phyloP scores from a whole-genome alignment of 2,113 vertebrate genomes.

The Hippopotamus amphibius region DNA sequence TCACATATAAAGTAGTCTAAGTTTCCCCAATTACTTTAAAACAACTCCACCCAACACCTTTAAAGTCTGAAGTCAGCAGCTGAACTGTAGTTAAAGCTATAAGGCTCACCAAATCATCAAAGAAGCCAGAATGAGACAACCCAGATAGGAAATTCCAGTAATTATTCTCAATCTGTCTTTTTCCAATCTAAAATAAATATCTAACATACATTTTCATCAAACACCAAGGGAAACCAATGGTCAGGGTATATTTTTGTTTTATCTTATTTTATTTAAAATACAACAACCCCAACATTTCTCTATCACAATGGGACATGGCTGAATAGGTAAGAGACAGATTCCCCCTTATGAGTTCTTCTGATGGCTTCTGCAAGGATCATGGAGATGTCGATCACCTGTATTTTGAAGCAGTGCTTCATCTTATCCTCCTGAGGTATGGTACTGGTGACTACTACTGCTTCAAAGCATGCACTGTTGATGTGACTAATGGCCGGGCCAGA shows the following conservation, averaged over 20 bases:
- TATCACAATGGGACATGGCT: slow-evolving; percentile 95
- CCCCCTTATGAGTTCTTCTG: slow-evolving; percentile 96
- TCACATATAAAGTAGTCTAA: slow-evolving; percentile 55
- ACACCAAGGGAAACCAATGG: slow-evolving; percentile 79
- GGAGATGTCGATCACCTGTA: slow-evolving; percentile 97
- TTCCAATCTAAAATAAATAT: slow-evolving; percentile 34
- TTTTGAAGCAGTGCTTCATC: slow-evolving; percentile 97
- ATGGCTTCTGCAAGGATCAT: slow-evolving; percentile 98
- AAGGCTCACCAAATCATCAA: slow-evolving; percentile 52
- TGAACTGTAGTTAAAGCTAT: slow-evolving; percentile 54
- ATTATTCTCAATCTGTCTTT: not conserved
- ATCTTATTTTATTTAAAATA: slow-evolving; percentile 27
- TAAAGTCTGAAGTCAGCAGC: slow-evolving; percentile 63
- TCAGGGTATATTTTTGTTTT: not conserved
- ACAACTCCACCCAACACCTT: not conserved
- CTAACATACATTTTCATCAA: slow-evolving; percentile 79
- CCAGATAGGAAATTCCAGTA: slow-evolving; percentile 33
- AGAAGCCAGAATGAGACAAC: slow-evolving; percentile 38
- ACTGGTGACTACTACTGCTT: slow-evolving; percentile 96
- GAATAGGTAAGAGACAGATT: slow-evolving; percentile 97
- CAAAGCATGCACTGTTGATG: slow-evolving; percentile 96
- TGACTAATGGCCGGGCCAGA: slow-evolving; percentile 95
- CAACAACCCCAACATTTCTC: not conserved
- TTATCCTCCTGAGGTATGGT: slow-evolving; percentile 98
- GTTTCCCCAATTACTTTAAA: slow-evolving; percentile 55